phyloP scores from a whole-genome alignment of 2,888 invertebrate species.

The Linnaemya vulpina region DNA sequence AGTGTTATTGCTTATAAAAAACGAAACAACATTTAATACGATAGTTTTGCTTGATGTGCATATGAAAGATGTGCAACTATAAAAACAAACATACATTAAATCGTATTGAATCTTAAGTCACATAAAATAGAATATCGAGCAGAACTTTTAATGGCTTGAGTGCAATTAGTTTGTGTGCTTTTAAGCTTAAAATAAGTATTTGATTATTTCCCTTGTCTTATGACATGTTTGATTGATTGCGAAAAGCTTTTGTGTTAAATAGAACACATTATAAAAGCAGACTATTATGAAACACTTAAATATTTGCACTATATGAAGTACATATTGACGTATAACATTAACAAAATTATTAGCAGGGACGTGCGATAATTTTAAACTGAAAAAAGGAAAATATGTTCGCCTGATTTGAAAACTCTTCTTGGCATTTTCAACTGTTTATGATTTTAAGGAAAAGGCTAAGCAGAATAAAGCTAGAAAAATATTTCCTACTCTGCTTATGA shows the following conservation, averaged over 20 bases:
- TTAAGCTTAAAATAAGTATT: constrained; percentile 7
- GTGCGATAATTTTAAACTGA: background rate
- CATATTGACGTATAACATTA: background rate
- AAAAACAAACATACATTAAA: no score
- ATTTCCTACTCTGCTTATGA: no score
- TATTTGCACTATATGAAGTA: background rate
- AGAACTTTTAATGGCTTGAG: background rate
- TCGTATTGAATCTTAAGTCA: background rate
- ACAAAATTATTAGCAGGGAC: background rate
- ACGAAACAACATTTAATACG: no score
- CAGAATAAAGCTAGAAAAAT: no score
- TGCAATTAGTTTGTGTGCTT: background rate
- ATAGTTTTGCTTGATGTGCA: no score
- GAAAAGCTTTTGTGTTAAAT: constrained; percentile 33
- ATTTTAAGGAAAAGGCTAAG: no score
- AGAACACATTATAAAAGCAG: background rate
- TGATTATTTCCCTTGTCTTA: background rate
- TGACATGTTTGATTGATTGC: constrained; percentile 35
- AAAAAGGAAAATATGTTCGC: no score
- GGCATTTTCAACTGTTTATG: no score
- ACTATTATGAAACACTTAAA: background rate
- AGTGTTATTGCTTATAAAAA: no score
- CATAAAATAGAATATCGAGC: background rate
- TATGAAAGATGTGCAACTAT: no score
- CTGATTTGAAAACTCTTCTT: no score